Evolutionary conservation across 2,888 invertebrate genomes (phyloP).

Genomic region (Sicus ferrugineus): DNA sequence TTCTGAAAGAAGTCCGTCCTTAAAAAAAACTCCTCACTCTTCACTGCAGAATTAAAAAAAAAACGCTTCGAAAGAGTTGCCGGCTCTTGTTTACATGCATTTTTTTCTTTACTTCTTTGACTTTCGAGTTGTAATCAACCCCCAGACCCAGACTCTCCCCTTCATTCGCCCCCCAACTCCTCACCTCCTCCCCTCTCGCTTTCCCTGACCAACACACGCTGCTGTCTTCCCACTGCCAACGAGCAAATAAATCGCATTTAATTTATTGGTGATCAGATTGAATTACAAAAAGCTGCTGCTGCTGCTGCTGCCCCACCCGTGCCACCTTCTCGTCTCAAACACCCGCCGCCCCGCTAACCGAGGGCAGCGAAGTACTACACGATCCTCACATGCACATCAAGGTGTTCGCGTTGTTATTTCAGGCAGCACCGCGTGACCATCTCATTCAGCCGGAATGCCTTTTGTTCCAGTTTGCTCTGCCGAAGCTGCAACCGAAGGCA

Average conservation of each 20-base stretch:
- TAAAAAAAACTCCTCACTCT: too few species aligned
- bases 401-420: not conserved
- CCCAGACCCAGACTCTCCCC: too few species aligned
- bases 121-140: too few species aligned
- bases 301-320: too few species aligned
- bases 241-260: slow-evolving; percentile 57
- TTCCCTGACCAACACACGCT: not conserved
- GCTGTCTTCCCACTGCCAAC: not conserved
- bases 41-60: too few species aligned
- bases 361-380: not conserved
- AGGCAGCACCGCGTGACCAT: not conserved
- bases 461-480: not conserved
- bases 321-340: not conserved
- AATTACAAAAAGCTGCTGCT: slow-evolving; percentile 53
- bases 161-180: too few species aligned
- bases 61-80: too few species aligned
- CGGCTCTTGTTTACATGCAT: too few species aligned
- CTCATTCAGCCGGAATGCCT: too few species aligned
- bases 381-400: not conserved
- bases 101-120: too few species aligned
- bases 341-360: not conserved
- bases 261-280: slow-evolving; percentile 62
- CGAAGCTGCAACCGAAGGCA: not conserved
- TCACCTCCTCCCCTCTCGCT: too few species aligned
- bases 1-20: too few species aligned